Evolutionary conservation across 2,113 vertebrate genomes (phyloP).

Genomic region (Noctilio leporinus): DNA sequence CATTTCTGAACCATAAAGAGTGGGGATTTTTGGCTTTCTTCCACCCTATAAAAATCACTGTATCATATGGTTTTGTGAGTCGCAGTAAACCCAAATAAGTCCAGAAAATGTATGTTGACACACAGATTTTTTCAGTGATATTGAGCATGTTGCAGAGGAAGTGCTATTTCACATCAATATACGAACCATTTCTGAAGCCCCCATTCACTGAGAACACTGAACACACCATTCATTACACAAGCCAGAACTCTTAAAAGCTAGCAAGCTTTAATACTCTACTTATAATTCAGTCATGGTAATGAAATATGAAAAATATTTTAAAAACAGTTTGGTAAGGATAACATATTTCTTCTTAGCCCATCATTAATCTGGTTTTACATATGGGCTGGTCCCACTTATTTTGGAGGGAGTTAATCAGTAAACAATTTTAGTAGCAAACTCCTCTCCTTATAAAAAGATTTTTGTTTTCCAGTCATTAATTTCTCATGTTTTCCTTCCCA

Average conservation of each 20-base stretch:
- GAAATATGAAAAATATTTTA: constrained; percentile 58
- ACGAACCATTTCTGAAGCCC: not conserved
- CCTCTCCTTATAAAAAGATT: constrained; percentile 47
- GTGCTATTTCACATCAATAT: constrained; percentile 15
- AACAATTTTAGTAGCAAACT: constrained; percentile 53
- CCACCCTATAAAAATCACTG: too few species aligned
- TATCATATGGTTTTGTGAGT: constrained; percentile 24
- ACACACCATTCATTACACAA: constrained; percentile 20
- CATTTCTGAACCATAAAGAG: too few species aligned
- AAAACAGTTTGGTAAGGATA: constrained; percentile 52
- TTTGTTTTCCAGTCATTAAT: constrained; percentile 57
- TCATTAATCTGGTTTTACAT: constrained; percentile 60
- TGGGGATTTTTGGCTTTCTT: too few species aligned
- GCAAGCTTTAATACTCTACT: constrained; percentile 34
- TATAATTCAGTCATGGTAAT: constrained; percentile 51
- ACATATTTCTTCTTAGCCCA: constrained; percentile 38
- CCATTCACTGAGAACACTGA: constrained; percentile 1
- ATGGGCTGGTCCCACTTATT: constrained; percentile 27
- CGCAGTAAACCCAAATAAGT: not conserved
- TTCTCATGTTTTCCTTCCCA: constrained; percentile 32
- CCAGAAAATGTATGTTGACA: constrained; percentile 15
- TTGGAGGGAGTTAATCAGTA: constrained; percentile 59
- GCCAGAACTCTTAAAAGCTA: constrained; percentile 27
- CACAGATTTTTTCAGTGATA: constrained; percentile 1
- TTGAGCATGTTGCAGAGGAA: constrained; percentile 31